Evolutionary conservation across 2,113 vertebrate genomes (phyloP).

Genomic region (Pitta sordida): DNA sequence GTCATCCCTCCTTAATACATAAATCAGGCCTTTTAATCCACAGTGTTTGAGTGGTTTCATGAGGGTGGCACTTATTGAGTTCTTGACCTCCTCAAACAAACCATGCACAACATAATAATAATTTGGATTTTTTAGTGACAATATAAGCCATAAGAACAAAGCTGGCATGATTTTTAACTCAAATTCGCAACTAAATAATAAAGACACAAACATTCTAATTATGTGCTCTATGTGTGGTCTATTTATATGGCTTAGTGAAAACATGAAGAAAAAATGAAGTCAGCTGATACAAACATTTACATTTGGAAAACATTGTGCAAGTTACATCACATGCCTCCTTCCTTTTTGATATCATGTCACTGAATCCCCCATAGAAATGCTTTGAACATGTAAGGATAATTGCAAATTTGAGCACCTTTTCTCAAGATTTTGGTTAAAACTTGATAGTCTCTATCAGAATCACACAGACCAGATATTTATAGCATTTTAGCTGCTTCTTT

Average conservation of each 20-base stretch:
- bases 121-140: not conserved
- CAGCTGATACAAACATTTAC: not conserved
- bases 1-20: not conserved
- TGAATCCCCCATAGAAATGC: not conserved
- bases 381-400: not conserved
- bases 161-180: not conserved
- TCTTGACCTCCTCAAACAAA: not conserved
- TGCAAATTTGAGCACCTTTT: not conserved
- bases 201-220: not conserved
- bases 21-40: not conserved
- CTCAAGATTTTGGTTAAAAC: not conserved
- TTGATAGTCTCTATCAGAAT: not conserved
- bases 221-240: not conserved
- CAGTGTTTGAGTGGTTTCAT: rapidly evolving
- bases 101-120: not conserved
- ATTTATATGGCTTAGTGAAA: not conserved
- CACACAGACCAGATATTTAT: not conserved
- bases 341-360: not conserved
- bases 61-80: rapidly evolving
- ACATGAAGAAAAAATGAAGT: not conserved
- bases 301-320: not conserved
- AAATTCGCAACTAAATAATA: not conserved
- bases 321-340: not conserved
- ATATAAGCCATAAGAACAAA: not conserved
- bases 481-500: constrained; percentile 4